These are phyloP conservation scores for Syrrhaptes paradoxus DNA, from an alignment of 2,113 vertebrate species.

Conservation along the genomic window DNA sequence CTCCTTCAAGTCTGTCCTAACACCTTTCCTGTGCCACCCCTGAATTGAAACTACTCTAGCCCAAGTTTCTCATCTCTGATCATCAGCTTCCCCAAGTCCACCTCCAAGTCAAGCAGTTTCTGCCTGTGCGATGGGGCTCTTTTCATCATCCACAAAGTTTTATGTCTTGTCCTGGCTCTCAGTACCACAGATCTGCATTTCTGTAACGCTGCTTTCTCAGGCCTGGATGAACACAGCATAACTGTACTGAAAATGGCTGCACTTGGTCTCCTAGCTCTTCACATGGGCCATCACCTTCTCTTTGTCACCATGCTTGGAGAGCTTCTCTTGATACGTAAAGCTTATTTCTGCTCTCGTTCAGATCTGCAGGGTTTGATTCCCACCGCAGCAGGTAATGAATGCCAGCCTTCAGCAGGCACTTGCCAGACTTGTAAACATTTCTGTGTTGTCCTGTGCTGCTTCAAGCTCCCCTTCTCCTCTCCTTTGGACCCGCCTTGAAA, in stretches of 20 bases:
- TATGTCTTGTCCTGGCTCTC: not conserved
- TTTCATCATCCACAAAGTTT: not conserved
- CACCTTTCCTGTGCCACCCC: not conserved
- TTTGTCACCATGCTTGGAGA: not conserved
- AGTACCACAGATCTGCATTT: not conserved
- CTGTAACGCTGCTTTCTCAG: not conserved
- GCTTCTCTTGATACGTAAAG: not conserved
- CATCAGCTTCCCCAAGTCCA: not conserved
- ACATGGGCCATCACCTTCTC: not conserved
- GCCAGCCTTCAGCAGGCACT: not conserved
- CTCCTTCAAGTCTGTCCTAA: conserved; percentile 20
- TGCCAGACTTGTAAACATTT: not conserved
- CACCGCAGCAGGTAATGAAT: accelerated
- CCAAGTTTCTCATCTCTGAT: not conserved
- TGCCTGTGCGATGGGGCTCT: not conserved
- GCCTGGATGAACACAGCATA: accelerated
- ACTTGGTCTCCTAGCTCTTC: not conserved
- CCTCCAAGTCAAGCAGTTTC: not conserved
- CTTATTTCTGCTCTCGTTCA: not conserved
- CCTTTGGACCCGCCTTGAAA: not conserved
- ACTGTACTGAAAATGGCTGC: not conserved
- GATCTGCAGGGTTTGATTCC: not conserved
- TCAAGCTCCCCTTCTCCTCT: not conserved
- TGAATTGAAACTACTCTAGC: not conserved
- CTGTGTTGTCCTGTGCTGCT: accelerated